Evolutionary conservation across 2,888 invertebrate genomes (phyloP), one percentile per base, ranked within the genome.

Genomic region (Hirtodrosophila alboralis): DNA sequence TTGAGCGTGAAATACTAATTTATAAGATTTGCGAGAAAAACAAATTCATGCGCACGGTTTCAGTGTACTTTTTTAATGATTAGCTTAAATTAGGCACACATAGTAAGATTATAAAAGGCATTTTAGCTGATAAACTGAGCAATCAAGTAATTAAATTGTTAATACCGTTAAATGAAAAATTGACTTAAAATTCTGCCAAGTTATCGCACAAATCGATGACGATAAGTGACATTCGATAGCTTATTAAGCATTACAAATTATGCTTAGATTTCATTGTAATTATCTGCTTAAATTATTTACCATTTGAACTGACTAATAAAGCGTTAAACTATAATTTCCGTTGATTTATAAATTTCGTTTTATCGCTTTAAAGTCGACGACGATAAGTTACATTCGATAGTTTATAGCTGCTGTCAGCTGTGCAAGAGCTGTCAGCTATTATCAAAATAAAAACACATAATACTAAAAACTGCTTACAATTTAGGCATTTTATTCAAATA

Each of bases 351-450:
- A n/a, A n/a, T n/a, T n/a, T n/a, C n/a, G n/a, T n/a, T n/a, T n/a
- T n/a, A n/a, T n/a, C n/a, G n/a, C n/a, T n/a, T n/a, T n/a, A n/a
- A 14, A 3, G 23, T 26, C 58, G 58, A 58, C 65, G 9, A 27
- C 48, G 48, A 53, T 49, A 5, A 3, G 8, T 44, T 21, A 1
- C 33, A 52, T 23, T 48, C 66, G 66, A 65, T 65, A 41, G 4
- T n/a, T 30, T 41, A 38, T 26, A 66, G 41, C 33, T 21, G 8
- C 16, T 23, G 7, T n/a, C 9, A 21, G 34, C 49, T 34, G 40
- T 30, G 41, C 21, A 16, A 38, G 13, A 40, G 36, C 21, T 56
- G 40, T 34, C 56, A 21, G 14, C 23, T 14, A 4, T 14, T 21
- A 8, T 27, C 4, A 41, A 41, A 33, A 2, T 10, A 23, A 8